A percentile compares a stretch with the other conserved stretches of the same genome.
These are phyloP conservation scores for Palaemon carinicauda DNA, from an alignment of 1,140 invertebrate genomes.

Conservation along the genomic window DNA sequence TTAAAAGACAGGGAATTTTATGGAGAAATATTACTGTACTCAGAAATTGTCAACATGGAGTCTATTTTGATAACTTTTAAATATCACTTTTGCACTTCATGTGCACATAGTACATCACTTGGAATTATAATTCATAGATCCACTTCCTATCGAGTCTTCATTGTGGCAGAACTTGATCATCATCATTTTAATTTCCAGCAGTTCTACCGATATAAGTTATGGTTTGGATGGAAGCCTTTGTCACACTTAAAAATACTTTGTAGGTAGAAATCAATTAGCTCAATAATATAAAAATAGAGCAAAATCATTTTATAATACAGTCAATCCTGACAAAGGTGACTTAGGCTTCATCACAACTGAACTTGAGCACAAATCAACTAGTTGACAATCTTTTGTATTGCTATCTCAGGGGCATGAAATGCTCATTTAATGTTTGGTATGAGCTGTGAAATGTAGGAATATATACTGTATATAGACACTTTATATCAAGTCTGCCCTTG, in stretches of 20 bases:
- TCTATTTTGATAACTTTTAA: not conserved
- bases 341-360: conserved; percentile 33
- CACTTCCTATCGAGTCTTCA: conserved; percentile 31
- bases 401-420: conserved; percentile 7
- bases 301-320: not conserved
- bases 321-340: not conserved
- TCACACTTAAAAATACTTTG: not conserved
- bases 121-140: not conserved
- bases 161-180: not conserved
- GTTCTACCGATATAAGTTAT: not conserved
- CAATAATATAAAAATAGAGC: not conserved
- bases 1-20: not conserved
- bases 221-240: conserved; percentile 2
- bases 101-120: not conserved
- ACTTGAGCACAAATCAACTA: conserved; percentile 42
- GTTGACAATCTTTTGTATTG: conserved; percentile 37
- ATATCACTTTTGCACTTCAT: not conserved
- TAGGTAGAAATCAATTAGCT: no score
- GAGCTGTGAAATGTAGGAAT: conserved; percentile 1
- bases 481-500: not conserved
- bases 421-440: not conserved
- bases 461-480: not conserved
- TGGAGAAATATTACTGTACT: not conserved
- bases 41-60: not conserved
- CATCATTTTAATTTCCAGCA: not conserved